Conservation (phyloP, 1,140 invertebrate species). For the Trachymyrmex septentrionalis region DNA sequence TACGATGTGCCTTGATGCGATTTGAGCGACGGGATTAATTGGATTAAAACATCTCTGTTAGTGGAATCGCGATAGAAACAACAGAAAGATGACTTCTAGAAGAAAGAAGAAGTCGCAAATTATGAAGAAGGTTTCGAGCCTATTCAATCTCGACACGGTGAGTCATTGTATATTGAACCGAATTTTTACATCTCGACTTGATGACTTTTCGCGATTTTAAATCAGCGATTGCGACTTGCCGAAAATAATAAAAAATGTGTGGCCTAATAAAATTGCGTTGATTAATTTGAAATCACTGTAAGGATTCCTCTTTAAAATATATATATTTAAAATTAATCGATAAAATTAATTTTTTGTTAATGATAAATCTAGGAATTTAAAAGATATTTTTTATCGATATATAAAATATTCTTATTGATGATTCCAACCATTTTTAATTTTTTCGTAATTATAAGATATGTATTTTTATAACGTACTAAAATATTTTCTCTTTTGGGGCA, state of each 20-base stretch:
- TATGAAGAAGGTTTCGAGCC: slow-evolving; percentile 94
- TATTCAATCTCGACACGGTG: slow-evolving; percentile 95
- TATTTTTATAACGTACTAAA: neutral
- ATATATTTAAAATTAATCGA: neutral
- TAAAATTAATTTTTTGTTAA: neutral
- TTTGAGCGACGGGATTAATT: slow-evolving; percentile 72
- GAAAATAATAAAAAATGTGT: slow-evolving; percentile 6
- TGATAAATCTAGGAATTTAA: neutral
- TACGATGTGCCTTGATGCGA: slow-evolving; percentile 72
- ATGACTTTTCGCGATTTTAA: slow-evolving; percentile 19
- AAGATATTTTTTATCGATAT: neutral
- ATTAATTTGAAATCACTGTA: neutral
- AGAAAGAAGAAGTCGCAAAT: slow-evolving; percentile 92
- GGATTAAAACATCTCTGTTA: slow-evolving; percentile 76
- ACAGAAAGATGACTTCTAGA: slow-evolving; percentile 90
- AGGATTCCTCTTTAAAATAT: neutral
- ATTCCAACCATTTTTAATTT: neutral
- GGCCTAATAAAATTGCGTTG: neutral
- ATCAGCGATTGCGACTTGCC: neutral
- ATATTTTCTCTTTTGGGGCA: neutral
- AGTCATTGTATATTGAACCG: slow-evolving; percentile 81
- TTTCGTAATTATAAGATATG: neutral
- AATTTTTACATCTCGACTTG: slow-evolving; percentile 43
- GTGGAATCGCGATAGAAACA: slow-evolving; percentile 52
- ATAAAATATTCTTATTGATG: neutral